Conservation (phyloP, 2,797 vertebrate genomes). For the Siniperca obscura region DNA sequence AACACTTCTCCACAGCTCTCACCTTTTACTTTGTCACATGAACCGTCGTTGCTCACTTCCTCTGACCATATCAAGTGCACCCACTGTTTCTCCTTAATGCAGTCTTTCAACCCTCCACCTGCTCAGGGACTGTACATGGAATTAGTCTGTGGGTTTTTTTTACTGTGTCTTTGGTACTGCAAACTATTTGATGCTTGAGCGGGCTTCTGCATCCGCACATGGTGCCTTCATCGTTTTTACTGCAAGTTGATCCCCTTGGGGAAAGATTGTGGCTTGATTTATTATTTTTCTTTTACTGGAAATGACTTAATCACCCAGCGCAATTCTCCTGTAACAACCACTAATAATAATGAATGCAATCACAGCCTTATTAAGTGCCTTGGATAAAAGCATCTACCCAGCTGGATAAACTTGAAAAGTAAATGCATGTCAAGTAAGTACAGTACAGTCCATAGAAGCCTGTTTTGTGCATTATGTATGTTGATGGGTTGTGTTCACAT, state of each 20-base stretch:
- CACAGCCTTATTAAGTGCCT: background rate
- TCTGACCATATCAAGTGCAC: constrained; percentile 19
- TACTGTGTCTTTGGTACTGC: constrained; percentile 6
- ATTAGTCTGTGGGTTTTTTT: constrained; percentile 15
- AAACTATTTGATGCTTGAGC: constrained; percentile 8
- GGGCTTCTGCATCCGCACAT: constrained; percentile 6
- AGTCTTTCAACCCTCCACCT: constrained; percentile 26
- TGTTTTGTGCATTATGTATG: background rate
- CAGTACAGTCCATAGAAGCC: too few relatives aligned
- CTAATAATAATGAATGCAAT: background rate
- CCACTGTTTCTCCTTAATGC: constrained; percentile 10
- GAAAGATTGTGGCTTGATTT: constrained; percentile 27
- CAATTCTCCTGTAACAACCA: background rate
- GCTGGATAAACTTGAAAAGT: background rate
- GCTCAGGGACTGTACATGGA: background rate
- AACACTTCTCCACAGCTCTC: constrained; percentile 11
- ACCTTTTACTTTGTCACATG: constrained; percentile 2
- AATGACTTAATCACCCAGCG: constrained; percentile 4
- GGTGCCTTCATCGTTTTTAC: constrained; percentile 2
- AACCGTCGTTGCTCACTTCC: constrained; percentile 13
- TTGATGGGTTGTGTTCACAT: background rate
- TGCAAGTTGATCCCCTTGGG: constrained; percentile 17
- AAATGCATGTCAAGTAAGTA: background rate
- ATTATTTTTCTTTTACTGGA: background rate
- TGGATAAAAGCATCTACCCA: background rate